phyloP scores from a whole-genome alignment of 1,140 invertebrate species.

The Drosophila arawakana region DNA sequence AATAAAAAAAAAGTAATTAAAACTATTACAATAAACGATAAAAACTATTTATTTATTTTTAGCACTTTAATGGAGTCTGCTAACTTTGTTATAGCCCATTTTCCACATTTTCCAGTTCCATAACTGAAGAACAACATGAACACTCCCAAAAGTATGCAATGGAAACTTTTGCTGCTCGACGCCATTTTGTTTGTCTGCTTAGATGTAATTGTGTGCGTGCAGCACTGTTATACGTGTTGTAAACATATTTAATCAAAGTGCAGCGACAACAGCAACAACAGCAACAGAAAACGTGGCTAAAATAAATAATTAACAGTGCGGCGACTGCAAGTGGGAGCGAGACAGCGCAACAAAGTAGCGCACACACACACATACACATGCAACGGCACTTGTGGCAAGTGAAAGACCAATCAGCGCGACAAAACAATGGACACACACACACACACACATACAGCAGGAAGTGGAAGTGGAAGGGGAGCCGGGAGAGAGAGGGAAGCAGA shows the following conservation, averaged over 20 bases:
- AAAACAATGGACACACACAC: conserved; percentile 74
- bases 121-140: no score
- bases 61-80: no score
- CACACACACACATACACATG: conserved; percentile 23
- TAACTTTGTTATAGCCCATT: neutral
- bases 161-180: neutral
- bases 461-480: neutral
- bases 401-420: conserved; percentile 82
- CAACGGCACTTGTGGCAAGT: conserved; percentile 51
- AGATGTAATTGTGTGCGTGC: conserved; percentile 1
- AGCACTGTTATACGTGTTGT: conserved; percentile 25
- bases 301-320: conserved; percentile 76
- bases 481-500: neutral
- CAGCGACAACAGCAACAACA: conserved; percentile 44
- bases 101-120: neutral
- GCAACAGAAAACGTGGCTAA: conserved; percentile 52
- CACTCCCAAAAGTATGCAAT: conserved; percentile 36
- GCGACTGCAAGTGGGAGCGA: conserved; percentile 45
- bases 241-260: conserved; percentile 69
- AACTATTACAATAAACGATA: no score
- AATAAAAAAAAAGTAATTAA: no score
- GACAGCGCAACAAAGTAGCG: conserved; percentile 25
- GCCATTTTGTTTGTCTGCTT: conserved; percentile 34
- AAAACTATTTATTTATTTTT: no score
- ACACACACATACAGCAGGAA: conserved; percentile 13